Base-by-base conservation (phyloP, 2,888 invertebrate genomes). In the Xestobium rufovillosum region DNA sequence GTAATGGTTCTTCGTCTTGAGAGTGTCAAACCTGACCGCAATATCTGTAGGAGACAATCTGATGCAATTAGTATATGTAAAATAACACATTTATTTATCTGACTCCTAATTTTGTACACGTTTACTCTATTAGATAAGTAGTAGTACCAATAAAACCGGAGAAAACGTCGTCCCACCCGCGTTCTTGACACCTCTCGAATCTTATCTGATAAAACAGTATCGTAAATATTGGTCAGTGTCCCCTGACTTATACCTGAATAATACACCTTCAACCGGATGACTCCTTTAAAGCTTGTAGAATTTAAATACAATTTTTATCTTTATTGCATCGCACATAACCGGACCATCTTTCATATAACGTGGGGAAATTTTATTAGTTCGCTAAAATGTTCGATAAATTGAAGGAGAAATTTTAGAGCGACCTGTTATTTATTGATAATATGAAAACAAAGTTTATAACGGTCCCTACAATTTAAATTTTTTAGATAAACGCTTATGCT, bases 131-230 rank as follows among this genome's bases (percentile, higher is more conserved):
- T 56, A 54, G 54, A 51, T 41, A 45, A 40, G 45, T 44, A 39
- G 48, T 44, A 45, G 43, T 35, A 48, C 43, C 53, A 47, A 53
- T 57, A 54, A 56, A 56, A 52, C n/a, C 40, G 52, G 55, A 54
- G 53, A 57, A 55, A 53, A 53, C 51, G 50, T 45, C 47, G 43
- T 47, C 52, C 58, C 56, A 56, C 56, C 56, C 52, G 54, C 48
- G 48, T 41, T 48, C 41, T 43, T 47, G 54, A 56, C 57, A 57
- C 56, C 53, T 58, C 49, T 49, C 45, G 12, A 12, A 17, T 27
- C 45, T 52, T 57, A 57, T 57, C 57, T 48, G 57, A 56, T 57
- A 46, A 48, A 51, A 43, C 43, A 42, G 45, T 47, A 48, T 49
- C 56, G 55, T 56, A 57, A 57, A 57, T 57, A 53, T 54, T 50